Conservation (phyloP, 2,113 vertebrate genomes). For the Tyto alba region DNA sequence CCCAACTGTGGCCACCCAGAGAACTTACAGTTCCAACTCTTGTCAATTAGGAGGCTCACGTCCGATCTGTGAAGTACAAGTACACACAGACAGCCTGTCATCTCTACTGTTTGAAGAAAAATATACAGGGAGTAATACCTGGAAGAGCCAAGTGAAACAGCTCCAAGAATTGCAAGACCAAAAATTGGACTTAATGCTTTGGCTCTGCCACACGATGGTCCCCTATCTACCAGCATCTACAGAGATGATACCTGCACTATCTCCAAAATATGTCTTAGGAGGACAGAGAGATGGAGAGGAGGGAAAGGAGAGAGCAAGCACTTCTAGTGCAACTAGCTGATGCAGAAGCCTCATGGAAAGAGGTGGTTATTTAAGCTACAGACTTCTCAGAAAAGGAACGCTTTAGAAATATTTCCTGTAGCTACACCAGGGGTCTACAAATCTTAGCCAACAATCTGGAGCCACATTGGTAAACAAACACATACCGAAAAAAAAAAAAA, state of each 20-base stretch:
- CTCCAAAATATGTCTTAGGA: not conserved
- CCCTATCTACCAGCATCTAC: not conserved
- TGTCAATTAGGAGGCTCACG: not conserved
- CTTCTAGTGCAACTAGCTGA: not conserved
- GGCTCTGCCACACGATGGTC: not conserved
- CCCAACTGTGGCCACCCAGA: not conserved
- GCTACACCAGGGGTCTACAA: slow-evolving; percentile 40
- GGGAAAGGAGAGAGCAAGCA: not conserved
- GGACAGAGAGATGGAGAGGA: not conserved
- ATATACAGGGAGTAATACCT: not conserved
- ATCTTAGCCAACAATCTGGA: slow-evolving; percentile 47
- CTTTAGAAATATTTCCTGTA: slow-evolving; percentile 55
- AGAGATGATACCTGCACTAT: not conserved
- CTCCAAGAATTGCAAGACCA: not conserved
- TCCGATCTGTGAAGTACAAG: not conserved
- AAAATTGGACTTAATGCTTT: not conserved
- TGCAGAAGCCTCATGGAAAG: slow-evolving; percentile 7
- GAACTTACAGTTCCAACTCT: not conserved
- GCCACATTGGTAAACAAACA: slow-evolving; percentile 34
- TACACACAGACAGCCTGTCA: not conserved
- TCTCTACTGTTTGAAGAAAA: not conserved
- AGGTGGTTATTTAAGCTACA: slow-evolving; percentile 26
- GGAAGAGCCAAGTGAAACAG: not conserved
- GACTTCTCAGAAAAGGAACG: slow-evolving; percentile 39
- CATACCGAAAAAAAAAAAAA: not conserved